Conservation (phyloP, 1,140 invertebrate genomes). For the Lineus longissimus region DNA sequence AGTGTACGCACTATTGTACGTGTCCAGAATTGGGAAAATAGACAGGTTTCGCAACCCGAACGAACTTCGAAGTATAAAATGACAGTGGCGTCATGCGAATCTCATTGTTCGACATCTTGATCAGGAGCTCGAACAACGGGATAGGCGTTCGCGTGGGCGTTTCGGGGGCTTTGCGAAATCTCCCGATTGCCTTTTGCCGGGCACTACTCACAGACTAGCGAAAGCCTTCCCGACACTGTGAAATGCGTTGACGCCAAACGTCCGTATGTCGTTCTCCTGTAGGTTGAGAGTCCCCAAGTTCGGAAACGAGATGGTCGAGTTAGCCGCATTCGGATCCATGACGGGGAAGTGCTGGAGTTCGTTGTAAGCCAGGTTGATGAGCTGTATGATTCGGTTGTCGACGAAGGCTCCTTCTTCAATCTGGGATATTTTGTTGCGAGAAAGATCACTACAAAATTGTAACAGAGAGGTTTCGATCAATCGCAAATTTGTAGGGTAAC, state of each 20-base stretch:
- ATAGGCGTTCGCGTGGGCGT: no score
- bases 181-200: no score
- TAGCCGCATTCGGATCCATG: neutral
- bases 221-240: constrained; percentile 11
- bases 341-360: constrained; percentile 20
- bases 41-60: no score
- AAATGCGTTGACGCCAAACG: constrained; percentile 19
- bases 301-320: constrained; percentile 7
- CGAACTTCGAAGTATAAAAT: no score
- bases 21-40: no score
- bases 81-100: no score
- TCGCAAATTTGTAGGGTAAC: neutral
- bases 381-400: constrained; percentile 11
- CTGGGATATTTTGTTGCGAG: no score
- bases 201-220: constrained; percentile 11
- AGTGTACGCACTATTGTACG: no score
- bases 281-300: constrained; percentile 20
- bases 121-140: no score
- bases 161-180: no score
- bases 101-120: no score
- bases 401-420: neutral
- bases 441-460: neutral
- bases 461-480: neutral
- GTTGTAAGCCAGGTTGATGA: constrained; percentile 16
- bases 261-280: constrained; percentile 20